Base-by-base conservation (phyloP, 2,888 invertebrate species). In the Amaurobius ferox region DNA sequence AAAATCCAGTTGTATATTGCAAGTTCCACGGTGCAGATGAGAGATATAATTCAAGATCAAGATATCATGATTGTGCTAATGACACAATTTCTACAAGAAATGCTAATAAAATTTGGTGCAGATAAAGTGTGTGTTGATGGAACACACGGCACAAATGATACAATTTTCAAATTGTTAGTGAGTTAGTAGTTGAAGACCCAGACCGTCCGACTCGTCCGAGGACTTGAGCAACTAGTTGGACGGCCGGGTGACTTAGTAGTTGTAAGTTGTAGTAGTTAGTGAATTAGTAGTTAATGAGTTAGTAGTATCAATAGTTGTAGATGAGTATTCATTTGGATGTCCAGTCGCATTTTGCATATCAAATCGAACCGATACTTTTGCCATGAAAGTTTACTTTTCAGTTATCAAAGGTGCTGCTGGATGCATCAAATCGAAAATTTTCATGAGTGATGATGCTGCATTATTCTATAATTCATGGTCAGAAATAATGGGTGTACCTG, bases 391-490 rank as follows among this genome's bases (percentile, higher is more conserved):
- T 16, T 77, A 77, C 35, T 85, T 77, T 55, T 28, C 48, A 13
- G 35, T 28, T 13, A 19, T 85, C 5, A 48, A 61, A 35, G 26
- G 26, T 7, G 29, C 19, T n/a, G 29, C 29, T 11, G 62, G 48
- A 13, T 26, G 7, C n/a, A 19, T 9, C 1, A 1, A 23, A 5
- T 28, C 71, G n/a, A 19, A 30, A 35, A 32, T 73, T 7, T 79
- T 89, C 73, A 89, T 89, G 87, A 73, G 67, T 5, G 88, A 89
- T 83, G 88, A 88, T 77, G 86, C 70, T 5, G 76, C 87, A 29
- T 55, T 55, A 9, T 87, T 40, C 55, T 88, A 79, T 29, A 86
- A 87, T 86, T 88, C 88, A 13, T 89, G 88, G 89, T 19, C 29
- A 23, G 13, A n/a, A 26, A 76, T 88, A 0, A 88, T 88, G 87